Base-by-base conservation (phyloP, 2,797 vertebrate species). In the Monodelphis domestica region DNA sequence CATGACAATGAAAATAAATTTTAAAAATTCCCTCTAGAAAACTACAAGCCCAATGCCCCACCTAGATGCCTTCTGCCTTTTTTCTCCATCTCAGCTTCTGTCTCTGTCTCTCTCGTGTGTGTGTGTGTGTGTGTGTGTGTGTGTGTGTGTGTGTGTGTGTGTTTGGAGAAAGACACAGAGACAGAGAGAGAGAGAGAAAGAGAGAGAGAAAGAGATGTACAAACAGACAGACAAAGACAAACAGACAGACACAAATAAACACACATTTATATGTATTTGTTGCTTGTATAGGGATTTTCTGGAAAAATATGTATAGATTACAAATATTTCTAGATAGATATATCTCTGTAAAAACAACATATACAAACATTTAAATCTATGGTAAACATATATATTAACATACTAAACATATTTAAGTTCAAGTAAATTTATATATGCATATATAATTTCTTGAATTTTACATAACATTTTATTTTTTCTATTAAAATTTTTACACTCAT, bases 1-100 rank as follows among this genome's bases (percentile, higher is more conserved):
- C n/a, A n/a, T n/a, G n/a, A n/a, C n/a, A n/a, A n/a, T n/a, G n/a
- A n/a, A n/a, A n/a, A n/a, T n/a, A n/a, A n/a, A n/a, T n/a, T n/a
- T n/a, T n/a, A 38, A n/a, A 7, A 45, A 17, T 78, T 45, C 70
- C 38, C 38, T 78, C 38, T 24, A 78, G 17, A 78, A 78, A n/a
- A n/a, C n/a, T n/a, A n/a, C n/a, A n/a, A 26, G 78, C 24, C 9
- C 70, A 45, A 15, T 24, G 38, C 45, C 7, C 38, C 7, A 78
- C 17, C 7, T 78, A 78, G 0, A 0, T 45, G 17, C 30, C 2
- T n/a, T n/a, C n/a, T n/a, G n/a, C n/a, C n/a, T n/a, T n/a, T n/a
- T n/a, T n/a, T n/a, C n/a, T n/a, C n/a, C n/a, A n/a, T n/a, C n/a
- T n/a, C n/a, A n/a, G n/a, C n/a, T n/a, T n/a, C n/a, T n/a, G n/a